These are phyloP conservation scores for Marmota monax DNA, from an alignment of 2,113 vertebrate species.

Conservation along the genomic window DNA sequence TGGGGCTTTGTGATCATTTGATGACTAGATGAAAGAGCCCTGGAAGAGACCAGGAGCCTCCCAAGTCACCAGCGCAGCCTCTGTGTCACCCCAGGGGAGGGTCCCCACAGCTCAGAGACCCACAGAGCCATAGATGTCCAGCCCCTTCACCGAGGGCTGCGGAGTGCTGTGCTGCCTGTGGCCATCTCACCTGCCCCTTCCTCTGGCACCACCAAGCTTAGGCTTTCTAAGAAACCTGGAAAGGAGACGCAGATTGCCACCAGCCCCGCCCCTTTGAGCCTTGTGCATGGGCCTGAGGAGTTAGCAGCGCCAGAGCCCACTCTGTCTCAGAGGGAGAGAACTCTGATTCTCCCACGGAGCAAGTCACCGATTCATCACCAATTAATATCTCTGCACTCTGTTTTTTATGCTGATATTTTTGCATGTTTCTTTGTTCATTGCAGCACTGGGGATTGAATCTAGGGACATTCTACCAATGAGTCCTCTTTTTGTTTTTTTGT, in stretches of 20 bases:
- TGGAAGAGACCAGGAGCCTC: neutral
- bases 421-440: no score
- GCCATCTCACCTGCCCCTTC: no score
- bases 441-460: no score
- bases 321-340: neutral
- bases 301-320: neutral
- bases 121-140: neutral
- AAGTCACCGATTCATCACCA: neutral
- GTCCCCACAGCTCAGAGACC: neutral
- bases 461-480: no score
- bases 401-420: neutral
- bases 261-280: neutral
- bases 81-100: neutral
- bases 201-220: neutral
- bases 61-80: neutral
- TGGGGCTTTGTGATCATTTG: neutral
- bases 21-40: neutral
- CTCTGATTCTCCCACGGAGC: neutral
- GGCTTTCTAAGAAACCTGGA: neutral
- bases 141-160: neutral
- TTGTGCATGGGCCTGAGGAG: neutral
- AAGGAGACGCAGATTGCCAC: neutral
- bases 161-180: neutral
- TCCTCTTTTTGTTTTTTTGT: no score
- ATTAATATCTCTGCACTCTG: neutral